Conservation (phyloP, 1,140 invertebrate species). For the Drosophila kanapiae region DNA sequence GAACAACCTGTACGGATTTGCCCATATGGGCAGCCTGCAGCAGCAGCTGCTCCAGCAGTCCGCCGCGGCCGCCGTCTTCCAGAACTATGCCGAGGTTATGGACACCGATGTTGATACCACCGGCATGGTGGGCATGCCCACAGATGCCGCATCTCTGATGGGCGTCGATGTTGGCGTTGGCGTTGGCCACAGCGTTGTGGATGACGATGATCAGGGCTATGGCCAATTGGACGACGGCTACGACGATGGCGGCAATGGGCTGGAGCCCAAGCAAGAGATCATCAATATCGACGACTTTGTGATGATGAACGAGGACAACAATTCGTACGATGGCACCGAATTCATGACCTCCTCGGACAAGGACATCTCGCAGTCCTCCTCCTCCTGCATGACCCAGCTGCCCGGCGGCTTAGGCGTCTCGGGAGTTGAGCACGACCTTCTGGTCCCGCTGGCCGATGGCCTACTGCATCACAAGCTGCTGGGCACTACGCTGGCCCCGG, state of each 20-base stretch:
- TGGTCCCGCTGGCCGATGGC: conserved; percentile 70
- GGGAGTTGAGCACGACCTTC: conserved; percentile 63
- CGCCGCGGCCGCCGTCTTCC: conserved; percentile 72
- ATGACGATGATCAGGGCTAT: conserved; percentile 78
- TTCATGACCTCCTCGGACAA: conserved; percentile 80
- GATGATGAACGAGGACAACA: conserved; percentile 83
- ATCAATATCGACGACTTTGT: conserved; percentile 85
- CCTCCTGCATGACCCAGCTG: conserved; percentile 67
- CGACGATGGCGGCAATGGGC: conserved; percentile 68
- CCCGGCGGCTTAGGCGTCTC: conserved; percentile 36
- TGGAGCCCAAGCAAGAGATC: conserved; percentile 81
- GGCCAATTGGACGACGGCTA: conserved; percentile 73
- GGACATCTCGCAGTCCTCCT: conserved; percentile 76
- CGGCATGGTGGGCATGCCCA: conserved; percentile 50
- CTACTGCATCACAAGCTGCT: conserved; percentile 74
- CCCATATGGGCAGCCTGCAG: conserved; percentile 79
- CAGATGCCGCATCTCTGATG: conserved; percentile 38
- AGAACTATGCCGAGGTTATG: conserved; percentile 74
- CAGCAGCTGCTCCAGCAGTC: conserved; percentile 78
- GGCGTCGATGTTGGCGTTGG: conserved; percentile 64
- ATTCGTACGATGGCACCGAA: conserved; percentile 85
- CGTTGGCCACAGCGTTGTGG: conserved; percentile 53
- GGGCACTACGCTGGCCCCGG: conserved; percentile 56
- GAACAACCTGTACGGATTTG: conserved; percentile 80
- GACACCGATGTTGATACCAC: conserved; percentile 63